phyloP scores from a whole-genome alignment of 2,797 vertebrate species.

The Molothrus aeneus region DNA sequence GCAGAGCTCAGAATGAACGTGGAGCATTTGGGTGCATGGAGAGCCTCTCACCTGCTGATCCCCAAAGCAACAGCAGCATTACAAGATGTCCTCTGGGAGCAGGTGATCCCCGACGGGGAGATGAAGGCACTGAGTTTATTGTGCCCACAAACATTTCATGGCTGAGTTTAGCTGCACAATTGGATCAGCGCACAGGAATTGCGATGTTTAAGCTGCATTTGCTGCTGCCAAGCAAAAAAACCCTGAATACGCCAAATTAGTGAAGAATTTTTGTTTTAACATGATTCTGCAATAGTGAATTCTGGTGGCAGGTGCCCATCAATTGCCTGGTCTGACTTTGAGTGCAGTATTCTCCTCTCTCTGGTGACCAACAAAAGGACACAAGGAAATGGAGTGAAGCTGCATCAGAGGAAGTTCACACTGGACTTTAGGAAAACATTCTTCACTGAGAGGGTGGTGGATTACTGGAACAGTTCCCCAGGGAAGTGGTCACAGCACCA shows the following conservation, averaged over 20 bases:
- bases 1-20: not conserved
- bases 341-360: not conserved
- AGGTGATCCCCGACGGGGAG: not conserved
- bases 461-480: not conserved
- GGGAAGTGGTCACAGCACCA: not conserved
- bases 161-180: not conserved
- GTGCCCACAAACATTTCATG: not conserved
- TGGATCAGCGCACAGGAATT: not conserved
- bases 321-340: not conserved
- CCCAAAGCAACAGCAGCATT: not conserved
- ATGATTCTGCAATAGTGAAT: not conserved
- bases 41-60: not conserved
- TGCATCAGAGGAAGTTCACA: not conserved
- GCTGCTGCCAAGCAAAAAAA: not conserved
- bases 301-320: not conserved
- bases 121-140: not conserved
- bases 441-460: not conserved
- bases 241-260: not conserved
- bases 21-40: not conserved
- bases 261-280: not conserved
- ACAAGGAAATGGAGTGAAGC: not conserved
- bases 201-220: not conserved
- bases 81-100: not conserved
- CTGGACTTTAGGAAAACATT: not conserved
- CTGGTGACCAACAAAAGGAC: not conserved